phyloP scores from a whole-genome alignment of 1,140 invertebrate genomes.

The Hermetia illucens region DNA sequence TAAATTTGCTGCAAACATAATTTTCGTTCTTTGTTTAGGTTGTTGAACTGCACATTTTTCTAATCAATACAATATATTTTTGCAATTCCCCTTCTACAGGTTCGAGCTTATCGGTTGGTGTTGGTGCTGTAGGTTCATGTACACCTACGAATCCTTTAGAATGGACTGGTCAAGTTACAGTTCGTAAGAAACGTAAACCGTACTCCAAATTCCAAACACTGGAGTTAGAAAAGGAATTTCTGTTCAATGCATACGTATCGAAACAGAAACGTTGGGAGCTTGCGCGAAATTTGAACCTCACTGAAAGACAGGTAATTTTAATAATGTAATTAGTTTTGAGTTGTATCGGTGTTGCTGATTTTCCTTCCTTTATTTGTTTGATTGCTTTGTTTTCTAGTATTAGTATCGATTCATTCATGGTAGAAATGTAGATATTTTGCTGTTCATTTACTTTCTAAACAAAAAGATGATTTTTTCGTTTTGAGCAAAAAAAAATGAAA shows the following conservation, averaged over 20 bases:
- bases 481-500: no score
- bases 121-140: slow-evolving; percentile 47
- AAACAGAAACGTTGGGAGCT: slow-evolving; percentile 96
- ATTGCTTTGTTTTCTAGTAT: no score
- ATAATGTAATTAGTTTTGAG: background rate
- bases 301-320: slow-evolving; percentile 82
- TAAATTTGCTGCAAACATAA: background rate
- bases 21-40: background rate
- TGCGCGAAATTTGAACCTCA: slow-evolving; percentile 81
- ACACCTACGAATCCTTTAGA: slow-evolving; percentile 67
- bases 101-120: slow-evolving; percentile 52
- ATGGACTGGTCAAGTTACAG: slow-evolving; percentile 78
- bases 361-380: no score
- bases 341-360: no score
- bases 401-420: no score
- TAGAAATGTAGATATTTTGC: no score
- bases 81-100: slow-evolving; percentile 32
- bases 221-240: slow-evolving; percentile 93
- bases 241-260: slow-evolving; percentile 91
- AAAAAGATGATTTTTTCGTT: no score
- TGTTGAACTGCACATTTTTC: background rate
- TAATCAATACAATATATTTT: slow-evolving; percentile 8
- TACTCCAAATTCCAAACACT: slow-evolving; percentile 94
- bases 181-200: slow-evolving; percentile 92
- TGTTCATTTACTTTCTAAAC: no score